Conservation (phyloP, 2,113 vertebrate genomes). For the Clinocottus analis region DNA sequence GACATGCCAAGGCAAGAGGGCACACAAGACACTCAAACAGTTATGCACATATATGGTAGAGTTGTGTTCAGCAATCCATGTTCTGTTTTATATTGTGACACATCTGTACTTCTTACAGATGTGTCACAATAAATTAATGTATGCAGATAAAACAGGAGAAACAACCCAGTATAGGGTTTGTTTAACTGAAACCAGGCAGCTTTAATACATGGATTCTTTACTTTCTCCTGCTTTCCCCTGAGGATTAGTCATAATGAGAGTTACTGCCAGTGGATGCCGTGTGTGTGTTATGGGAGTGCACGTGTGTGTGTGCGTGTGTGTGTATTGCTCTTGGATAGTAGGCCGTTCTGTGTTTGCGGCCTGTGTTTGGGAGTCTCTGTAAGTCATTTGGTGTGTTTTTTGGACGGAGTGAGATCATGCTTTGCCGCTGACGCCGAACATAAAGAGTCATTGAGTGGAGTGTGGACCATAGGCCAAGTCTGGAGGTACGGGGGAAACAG, state of each 20-base stretch:
- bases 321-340: conserved; percentile 66
- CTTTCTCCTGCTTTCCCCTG: conserved; percentile 44
- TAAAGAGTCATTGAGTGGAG: conserved; percentile 85
- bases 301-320: conserved; percentile 16
- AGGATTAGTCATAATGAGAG: conserved; percentile 62
- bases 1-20: conserved; percentile 58
- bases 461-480: conserved; percentile 78
- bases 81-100: neutral
- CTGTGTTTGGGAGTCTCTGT: conserved; percentile 74
- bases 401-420: conserved; percentile 83
- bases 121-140: neutral
- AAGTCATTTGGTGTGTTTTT: conserved; percentile 80
- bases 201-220: neutral
- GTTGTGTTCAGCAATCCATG: conserved; percentile 7
- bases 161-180: neutral
- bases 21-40: conserved; percentile 38
- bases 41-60: conserved; percentile 51
- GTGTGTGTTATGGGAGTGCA: conserved; percentile 30
- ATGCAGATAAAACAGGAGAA: no score
- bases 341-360: conserved; percentile 64
- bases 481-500: conserved; percentile 73
- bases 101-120: neutral
- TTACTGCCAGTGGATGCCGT: conserved; percentile 46
- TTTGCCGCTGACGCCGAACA: conserved; percentile 77
- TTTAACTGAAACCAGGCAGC: conserved; percentile 20